These are phyloP conservation scores for Hyposmocoma kahamanoa DNA, from an alignment of 1,140 invertebrate genomes.

Conservation along the genomic window DNA sequence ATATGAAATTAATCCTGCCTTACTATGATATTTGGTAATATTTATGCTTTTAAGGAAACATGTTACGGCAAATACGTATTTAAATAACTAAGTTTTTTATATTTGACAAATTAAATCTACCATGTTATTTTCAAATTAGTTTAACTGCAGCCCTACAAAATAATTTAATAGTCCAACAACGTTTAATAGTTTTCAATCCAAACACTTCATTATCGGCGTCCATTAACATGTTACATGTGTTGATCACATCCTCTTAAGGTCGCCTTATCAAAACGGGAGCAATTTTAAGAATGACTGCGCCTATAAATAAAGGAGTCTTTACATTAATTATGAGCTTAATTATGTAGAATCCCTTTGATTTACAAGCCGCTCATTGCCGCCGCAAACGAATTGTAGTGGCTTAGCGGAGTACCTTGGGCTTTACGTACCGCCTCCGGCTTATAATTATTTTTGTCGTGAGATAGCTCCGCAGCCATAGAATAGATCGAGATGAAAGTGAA, in stretches of 20 bases:
- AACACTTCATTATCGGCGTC: conserved; percentile 44
- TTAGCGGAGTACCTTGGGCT: conserved; percentile 54
- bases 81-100: too few species aligned
- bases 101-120: too few species aligned
- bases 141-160: too few species aligned
- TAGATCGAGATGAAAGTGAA: conserved; percentile 63
- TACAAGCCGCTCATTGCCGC: conserved; percentile 64
- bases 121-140: too few species aligned
- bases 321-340: conserved; percentile 72
- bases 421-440: conserved; percentile 42
- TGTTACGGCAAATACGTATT: conserved; percentile 28
- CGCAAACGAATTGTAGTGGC: conserved; percentile 65
- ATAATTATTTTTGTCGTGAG: conserved; percentile 65
- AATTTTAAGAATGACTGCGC: conserved; percentile 64
- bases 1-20: conserved; percentile 46
- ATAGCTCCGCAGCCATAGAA: conserved; percentile 28
- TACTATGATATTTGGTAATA: conserved; percentile 38
- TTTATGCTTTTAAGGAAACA: conserved; percentile 43
- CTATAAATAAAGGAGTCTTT: conserved; percentile 68
- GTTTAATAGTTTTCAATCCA: too few species aligned
- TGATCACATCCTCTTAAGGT: conserved; percentile 46
- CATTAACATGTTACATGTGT: conserved; percentile 60
- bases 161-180: too few species aligned
- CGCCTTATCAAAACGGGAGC: conserved; percentile 56
- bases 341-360: conserved; percentile 71